A percentile compares a stretch with the other conserved stretches of the same genome.
These are phyloP conservation scores for Chymomyza fuscimana DNA, from an alignment of 2,888 invertebrate genomes.

Conservation along the genomic window DNA sequence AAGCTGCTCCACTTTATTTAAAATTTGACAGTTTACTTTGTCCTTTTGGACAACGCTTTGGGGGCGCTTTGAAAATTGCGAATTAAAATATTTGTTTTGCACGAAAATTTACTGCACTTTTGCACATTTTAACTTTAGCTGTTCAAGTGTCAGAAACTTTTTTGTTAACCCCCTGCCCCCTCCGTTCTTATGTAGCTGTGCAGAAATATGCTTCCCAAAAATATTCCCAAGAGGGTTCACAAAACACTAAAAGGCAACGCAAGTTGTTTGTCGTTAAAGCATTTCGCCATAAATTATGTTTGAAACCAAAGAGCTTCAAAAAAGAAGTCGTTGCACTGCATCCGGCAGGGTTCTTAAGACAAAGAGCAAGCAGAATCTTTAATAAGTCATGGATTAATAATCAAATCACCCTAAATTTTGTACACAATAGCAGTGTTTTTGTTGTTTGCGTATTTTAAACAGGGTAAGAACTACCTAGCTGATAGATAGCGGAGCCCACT, in stretches of 20 bases:
- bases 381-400: no score
- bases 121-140: constrained; percentile 33
- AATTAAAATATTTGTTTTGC: constrained; percentile 46
- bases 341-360: no score
- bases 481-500: no score
- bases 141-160: constrained; percentile 55
- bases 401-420: no score
- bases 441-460: no score
- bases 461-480: no score
- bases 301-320: constrained; percentile 6
- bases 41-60: no score
- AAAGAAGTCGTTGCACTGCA: no score
- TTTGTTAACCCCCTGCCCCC: background rate
- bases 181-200: constrained; percentile 25
- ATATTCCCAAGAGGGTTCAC: background rate
- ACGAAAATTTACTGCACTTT: constrained; percentile 45
- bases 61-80: constrained; percentile 2
- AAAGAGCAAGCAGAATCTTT: no score
- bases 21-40: no score
- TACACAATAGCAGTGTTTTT: no score
- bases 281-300: constrained; percentile 36
- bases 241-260: background rate
- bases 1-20: no score
- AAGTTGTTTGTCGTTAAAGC: constrained; percentile 37
- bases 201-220: constrained; percentile 3